Conservation (phyloP, 37 sponge, comb jelly and placozoan genomes). For the Eunapius fragilis region DNA sequence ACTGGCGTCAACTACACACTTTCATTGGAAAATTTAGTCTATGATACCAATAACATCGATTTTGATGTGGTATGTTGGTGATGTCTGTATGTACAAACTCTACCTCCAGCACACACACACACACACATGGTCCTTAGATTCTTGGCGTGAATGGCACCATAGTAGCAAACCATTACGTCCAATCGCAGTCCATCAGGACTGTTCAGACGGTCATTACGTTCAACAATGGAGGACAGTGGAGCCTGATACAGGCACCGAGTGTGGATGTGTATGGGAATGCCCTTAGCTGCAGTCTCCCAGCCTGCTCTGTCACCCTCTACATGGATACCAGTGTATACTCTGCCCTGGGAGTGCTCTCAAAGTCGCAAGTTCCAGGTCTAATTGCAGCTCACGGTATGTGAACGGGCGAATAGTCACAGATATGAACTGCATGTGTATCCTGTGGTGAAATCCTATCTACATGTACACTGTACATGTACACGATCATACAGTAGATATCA, state of each 20-base stretch:
- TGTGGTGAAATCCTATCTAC: no score
- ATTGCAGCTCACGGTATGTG: conserved; percentile 84
- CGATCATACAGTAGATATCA: no score
- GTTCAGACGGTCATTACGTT: conserved; percentile 65
- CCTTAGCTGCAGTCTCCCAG: conserved; percentile 42
- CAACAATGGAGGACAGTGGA: conserved; percentile 80
- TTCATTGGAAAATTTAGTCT: conserved; percentile 47
- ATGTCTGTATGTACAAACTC: no score
- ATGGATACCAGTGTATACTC: conserved; percentile 65
- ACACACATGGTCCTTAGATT: conserved; percentile 59
- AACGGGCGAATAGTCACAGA: no score
- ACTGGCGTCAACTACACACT: conserved; percentile 74
- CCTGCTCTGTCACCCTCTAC: conserved; percentile 82
- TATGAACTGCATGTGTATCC: no score
- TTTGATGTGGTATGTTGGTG: conserved; percentile 37
- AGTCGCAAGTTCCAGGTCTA: conserved; percentile 48
- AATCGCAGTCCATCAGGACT: not conserved
- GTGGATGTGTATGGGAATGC: conserved; percentile 12
- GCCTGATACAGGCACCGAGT: conserved; percentile 63
- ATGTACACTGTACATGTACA: no score
- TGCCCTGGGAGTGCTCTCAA: conserved; percentile 67
- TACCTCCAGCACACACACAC: no score
- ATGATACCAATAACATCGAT: conserved; percentile 14
- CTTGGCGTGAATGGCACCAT: conserved; percentile 68
- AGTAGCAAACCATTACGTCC: conserved; percentile 74